Evolutionary conservation across 2,888 invertebrate species (phyloP).

Genomic region (Hypena proboscidalis): DNA sequence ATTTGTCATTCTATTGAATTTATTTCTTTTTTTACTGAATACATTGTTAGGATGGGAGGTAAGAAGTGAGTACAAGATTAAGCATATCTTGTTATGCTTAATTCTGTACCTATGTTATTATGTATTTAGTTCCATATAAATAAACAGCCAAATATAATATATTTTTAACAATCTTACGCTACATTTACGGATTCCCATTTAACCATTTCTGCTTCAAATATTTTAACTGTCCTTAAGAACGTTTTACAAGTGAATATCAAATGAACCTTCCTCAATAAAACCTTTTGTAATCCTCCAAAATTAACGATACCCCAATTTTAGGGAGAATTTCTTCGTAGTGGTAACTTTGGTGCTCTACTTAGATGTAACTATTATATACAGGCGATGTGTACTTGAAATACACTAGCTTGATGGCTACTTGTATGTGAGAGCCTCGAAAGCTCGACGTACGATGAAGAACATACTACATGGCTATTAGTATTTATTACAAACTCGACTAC

Average conservation of each 20-base stretch:
- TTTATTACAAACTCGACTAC: conserved; percentile 18
- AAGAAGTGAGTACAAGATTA: too few species aligned
- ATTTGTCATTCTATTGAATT: too few species aligned
- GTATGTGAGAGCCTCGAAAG: conserved; percentile 27
- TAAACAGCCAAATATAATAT: too few species aligned
- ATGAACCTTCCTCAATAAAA: conserved; percentile 15
- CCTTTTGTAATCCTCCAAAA: conserved; percentile 20
- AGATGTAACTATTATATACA: conserved; percentile 34
- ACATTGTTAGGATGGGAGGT: too few species aligned
- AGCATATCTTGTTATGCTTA: too few species aligned
- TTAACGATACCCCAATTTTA: conserved; percentile 22
- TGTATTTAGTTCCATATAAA: too few species aligned
- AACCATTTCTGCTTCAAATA: conserved; percentile 1
- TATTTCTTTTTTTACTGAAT: too few species aligned
- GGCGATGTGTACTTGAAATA: conserved; percentile 27
- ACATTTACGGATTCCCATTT: too few species aligned
- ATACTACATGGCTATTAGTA: conserved; percentile 11
- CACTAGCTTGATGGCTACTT: conserved; percentile 36
- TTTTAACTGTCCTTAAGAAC: conserved; percentile 9
- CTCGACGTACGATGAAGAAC: conserved; percentile 20
- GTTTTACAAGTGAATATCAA: conserved; percentile 18
- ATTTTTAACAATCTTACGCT: too few species aligned
- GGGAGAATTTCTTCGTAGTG: conserved; percentile 22
- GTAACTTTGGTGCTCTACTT: conserved; percentile 25
- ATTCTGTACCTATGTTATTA: too few species aligned